Percentiles rank a stretch among this genome's conserved stretches.
Conservation (phyloP, 2,888 invertebrate species). For the Drosophila seclusa region DNA sequence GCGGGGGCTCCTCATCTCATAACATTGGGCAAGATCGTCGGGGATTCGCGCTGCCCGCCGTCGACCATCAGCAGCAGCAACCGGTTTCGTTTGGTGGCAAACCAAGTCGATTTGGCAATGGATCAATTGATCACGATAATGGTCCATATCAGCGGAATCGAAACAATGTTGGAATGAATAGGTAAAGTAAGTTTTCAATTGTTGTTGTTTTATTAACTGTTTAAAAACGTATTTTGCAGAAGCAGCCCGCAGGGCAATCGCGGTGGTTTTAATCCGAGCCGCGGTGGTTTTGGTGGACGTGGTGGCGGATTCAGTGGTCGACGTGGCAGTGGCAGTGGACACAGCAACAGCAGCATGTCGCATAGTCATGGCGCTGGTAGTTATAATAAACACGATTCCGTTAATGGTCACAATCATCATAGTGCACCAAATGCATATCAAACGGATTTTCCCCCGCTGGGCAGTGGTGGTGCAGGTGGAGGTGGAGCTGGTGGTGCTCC, state of each 20-base stretch:
- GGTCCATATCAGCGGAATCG: slow-evolving; percentile 58
- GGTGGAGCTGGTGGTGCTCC: slow-evolving; percentile 29
- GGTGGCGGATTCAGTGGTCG: slow-evolving; percentile 61
- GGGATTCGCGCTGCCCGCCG: slow-evolving; percentile 82
- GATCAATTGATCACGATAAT: slow-evolving; percentile 38
- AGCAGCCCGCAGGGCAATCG: slow-evolving; percentile 79
- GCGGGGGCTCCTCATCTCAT: slow-evolving; percentile 26
- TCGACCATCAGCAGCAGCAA: slow-evolving; percentile 64
- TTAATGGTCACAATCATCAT: slow-evolving; percentile 59
- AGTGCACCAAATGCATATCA: slow-evolving; percentile 75
- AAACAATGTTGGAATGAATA: slow-evolving; percentile 46
- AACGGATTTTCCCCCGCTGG: slow-evolving; percentile 82
- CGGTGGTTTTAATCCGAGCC: slow-evolving; percentile 60
- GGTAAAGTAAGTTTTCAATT: slow-evolving; percentile 42
- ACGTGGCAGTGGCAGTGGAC: slow-evolving; percentile 85
- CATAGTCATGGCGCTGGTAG: slow-evolving; percentile 85
- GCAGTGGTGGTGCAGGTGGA: slow-evolving; percentile 8
- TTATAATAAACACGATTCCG: slow-evolving; percentile 82
- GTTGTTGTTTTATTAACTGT: background rate
- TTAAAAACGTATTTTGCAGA: slow-evolving; percentile 18
- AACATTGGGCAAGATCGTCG: slow-evolving; percentile 81
- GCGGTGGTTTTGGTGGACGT: slow-evolving; percentile 66
- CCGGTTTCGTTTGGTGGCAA: slow-evolving; percentile 63
- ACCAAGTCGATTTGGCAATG: slow-evolving; percentile 82
- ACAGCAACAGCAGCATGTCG: slow-evolving; percentile 37